Base-by-base conservation (phyloP, 2,797 vertebrate species). In the Chloroceryle amazona region DNA sequence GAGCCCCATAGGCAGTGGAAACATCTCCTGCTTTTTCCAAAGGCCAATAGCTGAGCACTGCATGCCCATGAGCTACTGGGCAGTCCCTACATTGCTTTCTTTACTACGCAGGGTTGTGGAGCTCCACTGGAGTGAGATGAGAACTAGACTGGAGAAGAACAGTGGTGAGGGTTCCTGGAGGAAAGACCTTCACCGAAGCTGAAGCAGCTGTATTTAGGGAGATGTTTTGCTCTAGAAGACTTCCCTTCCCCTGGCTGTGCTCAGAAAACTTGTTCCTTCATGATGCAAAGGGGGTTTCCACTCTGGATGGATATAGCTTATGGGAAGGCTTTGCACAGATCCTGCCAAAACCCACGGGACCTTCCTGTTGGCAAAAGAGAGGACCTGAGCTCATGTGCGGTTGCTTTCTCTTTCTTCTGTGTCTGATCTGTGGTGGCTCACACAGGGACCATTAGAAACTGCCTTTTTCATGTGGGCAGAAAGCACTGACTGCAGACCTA, bases 51-150 rank as follows among this genome's bases (percentile, higher is more conserved):
- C 42, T 61, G 33, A 80, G 61, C 33, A 6, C 21, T 20, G 9
- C 13, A 5, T 23, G 23, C 11, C 72, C 35, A 17, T 6, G 35
- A 54, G 66, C 28, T 28, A 9, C 11, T 6, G 46, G 44, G 26
- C 33, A 70, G 12, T 12, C 26, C 46, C 46, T 16, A 29, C 1
- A 0, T 68, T 4, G 6, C 44, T 23, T 73, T 25, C 83, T 62
- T 33, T 65, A 37, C 55, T 55, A 1, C 0, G 0, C 2, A 19
- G 12, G 55, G 26, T 8, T 3, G 1, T n/a, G 57, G 26, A 74
- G 8, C 12, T 75, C 35, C 35, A 29, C 7, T 7, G 22, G 29
- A 44, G 18, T 13, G n/a, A 44, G 65, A 58, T 2, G 17, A 29
- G 39, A 22, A 22, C 28, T 33, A 31, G 19, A 28, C 74, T 60